These are phyloP conservation scores for Stenichneumon culpator DNA, from an alignment of 2,888 invertebrate genomes.

Conservation along the genomic window DNA sequence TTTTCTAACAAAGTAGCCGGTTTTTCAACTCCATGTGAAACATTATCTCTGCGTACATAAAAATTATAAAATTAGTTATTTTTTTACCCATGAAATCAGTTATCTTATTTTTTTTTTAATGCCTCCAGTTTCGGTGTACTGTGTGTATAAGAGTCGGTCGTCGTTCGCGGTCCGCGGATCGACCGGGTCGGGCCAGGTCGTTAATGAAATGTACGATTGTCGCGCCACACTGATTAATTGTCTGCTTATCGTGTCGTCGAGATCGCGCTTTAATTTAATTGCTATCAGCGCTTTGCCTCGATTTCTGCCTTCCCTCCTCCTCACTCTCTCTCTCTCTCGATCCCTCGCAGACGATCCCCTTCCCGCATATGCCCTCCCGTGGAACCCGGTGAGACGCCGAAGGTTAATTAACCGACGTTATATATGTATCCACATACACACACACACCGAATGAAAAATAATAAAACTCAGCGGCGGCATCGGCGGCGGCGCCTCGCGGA, in stretches of 20 bases:
- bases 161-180: conserved; percentile 71
- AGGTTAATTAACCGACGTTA: conserved; percentile 63
- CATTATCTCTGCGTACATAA: neutral
- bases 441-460: conserved; percentile 31
- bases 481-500: conserved; percentile 31
- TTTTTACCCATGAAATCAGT: neutral
- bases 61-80: neutral
- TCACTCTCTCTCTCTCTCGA: conserved; percentile 6
- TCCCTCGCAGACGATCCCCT: conserved; percentile 25
- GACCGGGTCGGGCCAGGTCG: conserved; percentile 72
- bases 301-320: conserved; percentile 47
- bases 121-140: neutral
- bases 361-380: conserved; percentile 25
- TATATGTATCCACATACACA: conserved; percentile 14
- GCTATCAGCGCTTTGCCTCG: conserved; percentile 76
- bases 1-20: no score
- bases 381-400: conserved; percentile 38
- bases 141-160: conserved; percentile 33
- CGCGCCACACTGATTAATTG: conserved; percentile 81
- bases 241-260: conserved; percentile 77
- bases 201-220: conserved; percentile 82
- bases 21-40: neutral
- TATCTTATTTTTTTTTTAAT: neutral
- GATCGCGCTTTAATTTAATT: conserved; percentile 82
- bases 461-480: conserved; percentile 38